Conservation (phyloP, 2,113 vertebrate species). For the Gavia stellata region DNA sequence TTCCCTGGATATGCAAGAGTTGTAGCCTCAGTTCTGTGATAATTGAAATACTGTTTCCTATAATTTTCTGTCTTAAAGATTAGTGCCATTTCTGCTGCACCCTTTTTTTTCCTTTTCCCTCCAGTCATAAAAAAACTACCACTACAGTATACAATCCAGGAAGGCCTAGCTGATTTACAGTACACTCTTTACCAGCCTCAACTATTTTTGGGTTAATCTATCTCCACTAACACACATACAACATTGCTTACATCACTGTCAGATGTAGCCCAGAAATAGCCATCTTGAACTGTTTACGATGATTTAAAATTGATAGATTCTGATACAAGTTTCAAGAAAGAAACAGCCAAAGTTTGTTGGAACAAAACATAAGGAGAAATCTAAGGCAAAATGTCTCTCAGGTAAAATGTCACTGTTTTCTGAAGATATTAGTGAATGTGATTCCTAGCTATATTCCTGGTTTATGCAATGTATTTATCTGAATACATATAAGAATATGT, state of each 20-base stretch:
- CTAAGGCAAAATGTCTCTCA: background rate
- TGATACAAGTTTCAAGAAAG: background rate
- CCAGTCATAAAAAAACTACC: background rate
- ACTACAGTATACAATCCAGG: background rate
- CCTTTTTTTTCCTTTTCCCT: background rate
- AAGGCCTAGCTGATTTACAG: background rate
- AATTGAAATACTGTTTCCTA: background rate
- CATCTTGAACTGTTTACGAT: background rate
- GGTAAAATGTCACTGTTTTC: background rate
- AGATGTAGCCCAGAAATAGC: background rate
- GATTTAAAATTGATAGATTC: background rate
- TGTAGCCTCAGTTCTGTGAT: background rate
- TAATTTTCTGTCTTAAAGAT: background rate
- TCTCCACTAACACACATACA: background rate
- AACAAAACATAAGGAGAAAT: background rate
- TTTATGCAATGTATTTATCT: background rate
- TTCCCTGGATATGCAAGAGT: background rate
- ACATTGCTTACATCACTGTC: background rate
- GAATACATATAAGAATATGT: background rate
- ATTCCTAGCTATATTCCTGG: background rate
- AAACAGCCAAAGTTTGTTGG: background rate
- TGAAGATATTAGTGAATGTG: background rate
- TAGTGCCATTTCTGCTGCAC: background rate
- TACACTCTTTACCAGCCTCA: background rate
- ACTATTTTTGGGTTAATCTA: background rate